Base-by-base conservation (phyloP, 1,140 invertebrate genomes). In the Ceratitis capitata region DNA sequence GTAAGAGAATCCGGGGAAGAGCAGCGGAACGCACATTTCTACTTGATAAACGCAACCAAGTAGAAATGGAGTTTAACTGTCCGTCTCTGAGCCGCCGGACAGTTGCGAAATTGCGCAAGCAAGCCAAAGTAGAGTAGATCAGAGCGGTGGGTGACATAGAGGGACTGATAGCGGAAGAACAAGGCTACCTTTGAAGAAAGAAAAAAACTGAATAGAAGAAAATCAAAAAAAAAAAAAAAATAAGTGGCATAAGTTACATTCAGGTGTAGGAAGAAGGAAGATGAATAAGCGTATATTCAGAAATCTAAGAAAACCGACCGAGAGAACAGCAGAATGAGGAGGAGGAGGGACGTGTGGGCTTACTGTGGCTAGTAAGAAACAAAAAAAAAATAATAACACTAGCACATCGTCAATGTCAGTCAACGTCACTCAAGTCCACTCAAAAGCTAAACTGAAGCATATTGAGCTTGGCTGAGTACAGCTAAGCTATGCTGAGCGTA, bases 341-440 rank as follows among this genome's bases (percentile, higher is more conserved):
- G 1, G 32, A 14, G 0, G n/a, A n/a, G 69, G 3, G 14, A 32
- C 1, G 12, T 12, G 26, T 10, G 7, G n/a, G 26, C 12, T 5
- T 5, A 2, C 45, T 10, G 39, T 9, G n/a, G 35, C 69, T 23
- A 45, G 23, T 42, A 23, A 56, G 23, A 4, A n/a, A 53, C 6
- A 53, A 16, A 53, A 53, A 53, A 74, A 23, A 23, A n/a, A n/a
- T n/a, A n/a, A n/a, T n/a, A n/a, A n/a, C n/a, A n/a, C n/a, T n/a
- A n/a, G n/a, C n/a, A 78, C 19, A 78, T n/a, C 35, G 64, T 78
- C 69, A 78, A 78, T 78, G 69, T 78, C 69, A 78, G 69, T 42
- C 39, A 78, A 47, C 69, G 39, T 78, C 39, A 78, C 14, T 35
- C 39, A 74, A 7, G 32, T 74, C 16, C 7, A 78, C 39, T 42